Base-by-base conservation (phyloP, 2,888 invertebrate genomes). In the Drosophila parthenogenetica region DNA sequence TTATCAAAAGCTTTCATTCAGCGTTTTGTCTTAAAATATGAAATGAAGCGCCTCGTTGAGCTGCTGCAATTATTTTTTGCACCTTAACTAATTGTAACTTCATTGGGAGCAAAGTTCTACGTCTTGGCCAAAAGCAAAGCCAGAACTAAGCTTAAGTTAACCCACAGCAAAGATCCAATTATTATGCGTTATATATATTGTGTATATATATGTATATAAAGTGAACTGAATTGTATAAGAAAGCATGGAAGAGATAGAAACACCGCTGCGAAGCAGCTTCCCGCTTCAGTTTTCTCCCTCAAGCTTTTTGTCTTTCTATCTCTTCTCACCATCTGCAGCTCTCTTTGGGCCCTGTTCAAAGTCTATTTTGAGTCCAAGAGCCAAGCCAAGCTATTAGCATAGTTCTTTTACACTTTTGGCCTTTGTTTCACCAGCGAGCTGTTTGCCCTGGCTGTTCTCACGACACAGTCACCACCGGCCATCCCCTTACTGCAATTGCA, bases 391-490 rank as follows among this genome's bases (percentile, higher is more conserved):
- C 79, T 73, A 87, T 87, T 87, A 85, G 79, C 82, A 87, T 79
- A 85, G 82, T 83, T 84, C 72, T 78, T 69, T 84, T 76, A 68
- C 79, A 69, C 75, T 78, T 67, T 82, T 79, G 64, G 54, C 69
- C 78, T 77, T 76, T 77, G 73, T 77, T 81, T 77, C 64, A 60
- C 32, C 67, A 68, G 71, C 63, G 67, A 62, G 54, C 81, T 62
- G 75, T 66, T 72, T 72, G 77, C 43, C 66, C 35, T 35, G 25
- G 10, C 10, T 11, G 29, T 5, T 22, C 63, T 49, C 22, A 10
- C 17, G 2, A 48, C 35, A 11, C 13, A 35, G 11, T 3, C 35
- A 35, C 35, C 35, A 8, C 2, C 35, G 1, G 4, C 14, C 45
- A 2, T 35, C n/a, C 3, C 3, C 39, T 13, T 13, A 1, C 14